Evolutionary conservation across 2,113 vertebrate genomes (phyloP).

Genomic region (Cathartes aura): DNA sequence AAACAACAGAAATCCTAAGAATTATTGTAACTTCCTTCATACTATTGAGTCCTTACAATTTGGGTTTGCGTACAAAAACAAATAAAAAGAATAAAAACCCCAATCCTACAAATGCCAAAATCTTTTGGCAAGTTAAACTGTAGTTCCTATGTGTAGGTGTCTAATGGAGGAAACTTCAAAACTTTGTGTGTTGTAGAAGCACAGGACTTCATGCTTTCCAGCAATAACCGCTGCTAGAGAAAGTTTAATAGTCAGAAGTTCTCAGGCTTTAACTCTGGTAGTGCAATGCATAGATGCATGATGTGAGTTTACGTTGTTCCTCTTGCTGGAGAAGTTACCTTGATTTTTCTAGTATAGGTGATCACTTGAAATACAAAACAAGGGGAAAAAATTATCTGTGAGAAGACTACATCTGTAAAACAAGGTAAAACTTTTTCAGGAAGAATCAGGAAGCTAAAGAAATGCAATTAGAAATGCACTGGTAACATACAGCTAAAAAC

Average conservation of each 20-base stretch:
- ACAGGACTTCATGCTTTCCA: not conserved
- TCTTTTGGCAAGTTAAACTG: not conserved
- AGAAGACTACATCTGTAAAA: not conserved
- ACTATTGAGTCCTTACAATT: not conserved
- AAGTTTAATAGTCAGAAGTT: not conserved
- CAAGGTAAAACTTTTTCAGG: not conserved
- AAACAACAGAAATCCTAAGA: not conserved
- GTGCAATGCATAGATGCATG: not conserved
- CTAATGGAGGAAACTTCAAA: not conserved
- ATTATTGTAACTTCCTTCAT: not conserved
- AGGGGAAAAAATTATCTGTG: not conserved
- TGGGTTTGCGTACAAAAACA: not conserved
- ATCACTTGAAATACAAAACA: not conserved
- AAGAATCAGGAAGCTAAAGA: not conserved
- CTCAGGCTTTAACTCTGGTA: not conserved
- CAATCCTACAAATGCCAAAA: not conserved
- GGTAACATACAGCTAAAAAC: not conserved
- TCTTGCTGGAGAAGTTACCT: not conserved
- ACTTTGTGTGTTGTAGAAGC: not conserved
- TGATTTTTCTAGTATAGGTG: not conserved
- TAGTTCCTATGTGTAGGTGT: not conserved
- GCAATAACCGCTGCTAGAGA: not conserved
- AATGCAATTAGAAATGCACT: not conserved
- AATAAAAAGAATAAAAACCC: not conserved
- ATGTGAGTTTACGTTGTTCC: not conserved